phyloP scores from a whole-genome alignment of 2,113 vertebrate species.

The Leucopternis melanops region DNA sequence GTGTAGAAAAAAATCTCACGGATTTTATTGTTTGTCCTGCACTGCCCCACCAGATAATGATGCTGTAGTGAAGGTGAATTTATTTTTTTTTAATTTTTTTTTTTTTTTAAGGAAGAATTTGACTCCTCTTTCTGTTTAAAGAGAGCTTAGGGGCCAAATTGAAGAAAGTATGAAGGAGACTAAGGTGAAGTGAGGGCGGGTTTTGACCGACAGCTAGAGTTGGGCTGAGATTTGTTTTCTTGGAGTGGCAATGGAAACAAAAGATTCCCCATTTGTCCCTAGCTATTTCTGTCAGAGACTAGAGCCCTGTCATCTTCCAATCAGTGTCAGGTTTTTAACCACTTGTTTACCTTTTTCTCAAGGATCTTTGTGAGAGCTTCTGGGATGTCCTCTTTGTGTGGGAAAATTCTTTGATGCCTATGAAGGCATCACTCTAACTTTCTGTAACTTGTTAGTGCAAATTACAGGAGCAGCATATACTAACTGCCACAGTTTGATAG shows the following conservation, averaged over 20 bases:
- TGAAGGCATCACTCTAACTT: background rate
- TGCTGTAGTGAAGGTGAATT: background rate
- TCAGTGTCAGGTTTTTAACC: background rate
- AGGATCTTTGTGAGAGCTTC: background rate
- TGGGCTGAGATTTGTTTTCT: conserved; percentile 2
- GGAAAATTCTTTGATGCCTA: background rate
- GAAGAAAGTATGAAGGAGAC: background rate
- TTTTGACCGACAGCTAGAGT: background rate
- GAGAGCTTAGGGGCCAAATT: background rate
- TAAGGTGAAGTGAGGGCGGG: conserved; percentile 3
- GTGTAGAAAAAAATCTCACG: background rate
- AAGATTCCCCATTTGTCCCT: conserved; percentile 10
- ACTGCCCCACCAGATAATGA: background rate
- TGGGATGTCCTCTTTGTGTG: background rate
- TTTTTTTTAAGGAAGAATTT: background rate
- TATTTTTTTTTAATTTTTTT: background rate
- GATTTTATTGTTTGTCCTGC: background rate
- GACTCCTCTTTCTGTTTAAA: background rate
- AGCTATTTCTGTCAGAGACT: conserved; percentile 7
- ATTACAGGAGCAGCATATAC: background rate
- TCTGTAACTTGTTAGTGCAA: background rate
- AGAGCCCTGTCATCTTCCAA: background rate
- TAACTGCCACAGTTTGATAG: background rate
- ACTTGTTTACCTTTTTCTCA: background rate
- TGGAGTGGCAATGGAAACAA: background rate